phyloP scores from a whole-genome alignment of 2,888 invertebrate species.

The Ceramica pisi region DNA sequence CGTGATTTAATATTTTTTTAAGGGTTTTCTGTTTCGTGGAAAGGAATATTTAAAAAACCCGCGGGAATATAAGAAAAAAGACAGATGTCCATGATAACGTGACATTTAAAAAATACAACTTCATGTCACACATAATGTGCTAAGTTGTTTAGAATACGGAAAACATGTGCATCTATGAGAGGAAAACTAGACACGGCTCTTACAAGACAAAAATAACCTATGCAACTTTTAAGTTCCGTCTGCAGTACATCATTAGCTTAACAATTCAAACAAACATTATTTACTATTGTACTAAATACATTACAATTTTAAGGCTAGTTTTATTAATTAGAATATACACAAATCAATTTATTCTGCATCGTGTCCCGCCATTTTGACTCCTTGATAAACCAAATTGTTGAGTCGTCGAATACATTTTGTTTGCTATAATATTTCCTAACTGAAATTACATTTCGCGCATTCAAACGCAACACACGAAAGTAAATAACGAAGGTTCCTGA shows the following conservation, averaged over 20 bases:
- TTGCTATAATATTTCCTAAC: background rate
- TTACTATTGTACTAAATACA: too few relatives aligned
- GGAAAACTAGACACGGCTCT: background rate
- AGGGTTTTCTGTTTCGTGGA: background rate
- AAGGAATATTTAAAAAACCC: background rate
- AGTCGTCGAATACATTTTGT: constrained; percentile 9
- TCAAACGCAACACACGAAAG: background rate
- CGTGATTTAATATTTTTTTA: background rate
- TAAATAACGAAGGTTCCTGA: background rate
- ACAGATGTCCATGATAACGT: background rate
- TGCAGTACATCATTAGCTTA: background rate
- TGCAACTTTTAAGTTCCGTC: background rate
- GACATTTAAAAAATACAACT: background rate
- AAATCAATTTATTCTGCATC: constrained; percentile 46
- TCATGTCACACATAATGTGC: background rate
- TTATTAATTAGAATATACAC: constrained; percentile 15
- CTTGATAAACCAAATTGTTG: constrained; percentile 28
- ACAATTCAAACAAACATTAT: background rate
- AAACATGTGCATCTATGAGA: constrained; percentile 6
- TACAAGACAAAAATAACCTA: constrained; percentile 25
- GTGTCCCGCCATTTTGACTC: constrained; percentile 76
- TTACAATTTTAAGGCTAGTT: background rate
- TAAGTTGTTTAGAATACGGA: background rate
- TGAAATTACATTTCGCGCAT: background rate
- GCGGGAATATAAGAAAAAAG: background rate